Base-by-base conservation (phyloP, 1,140 invertebrate genomes). In the Ericerus pela region DNA sequence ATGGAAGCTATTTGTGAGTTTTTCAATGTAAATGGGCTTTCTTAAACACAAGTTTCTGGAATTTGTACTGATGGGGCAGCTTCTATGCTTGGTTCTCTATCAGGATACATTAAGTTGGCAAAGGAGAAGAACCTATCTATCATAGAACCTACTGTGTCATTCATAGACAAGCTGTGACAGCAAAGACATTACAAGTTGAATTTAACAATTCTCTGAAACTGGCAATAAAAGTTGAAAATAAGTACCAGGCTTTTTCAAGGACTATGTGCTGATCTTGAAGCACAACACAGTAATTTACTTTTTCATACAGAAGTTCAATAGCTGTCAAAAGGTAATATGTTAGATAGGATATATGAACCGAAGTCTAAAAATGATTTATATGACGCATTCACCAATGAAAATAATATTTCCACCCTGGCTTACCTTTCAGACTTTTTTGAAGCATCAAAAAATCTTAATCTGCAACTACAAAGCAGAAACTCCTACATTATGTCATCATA, bases 41-140 rank as follows among this genome's bases (percentile, higher is more conserved):
- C 20, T 53, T 54, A 38, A 55, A 55, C 56, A 28, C 56, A 56
- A 53, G 54, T 59, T 58, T 60, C 68, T 61, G 66, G 63, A 30
- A 62, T 69, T 62, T 70, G 66, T 58, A 70, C 66, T 61, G 68
- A 70, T 65, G 65, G 65, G 57, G 67, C 67, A 58, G 64, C 59
- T 61, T 61, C 67, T 47, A 70, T 70, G 67, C 63, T 65, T 24
- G 65, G 66, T 59, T 62, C 59, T 61, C 58, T 58, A 64, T 63
- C 59, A 60, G 64, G 65, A 63, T 62, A 63, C 61, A 61, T 65
- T 53, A 36, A 62, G 62, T 59, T 58, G 28, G 63, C 66, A 47
- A 65, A 66, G 63, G 58, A 64, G 62, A 61, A 63, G 62, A 60
- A 59, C 51, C 63, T 61, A 56, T 61, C 66, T 63, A 61, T 61